These are phyloP conservation scores for Diabrotica undecimpunctata DNA, from an alignment of 1,140 invertebrate genomes.

Conservation along the genomic window DNA sequence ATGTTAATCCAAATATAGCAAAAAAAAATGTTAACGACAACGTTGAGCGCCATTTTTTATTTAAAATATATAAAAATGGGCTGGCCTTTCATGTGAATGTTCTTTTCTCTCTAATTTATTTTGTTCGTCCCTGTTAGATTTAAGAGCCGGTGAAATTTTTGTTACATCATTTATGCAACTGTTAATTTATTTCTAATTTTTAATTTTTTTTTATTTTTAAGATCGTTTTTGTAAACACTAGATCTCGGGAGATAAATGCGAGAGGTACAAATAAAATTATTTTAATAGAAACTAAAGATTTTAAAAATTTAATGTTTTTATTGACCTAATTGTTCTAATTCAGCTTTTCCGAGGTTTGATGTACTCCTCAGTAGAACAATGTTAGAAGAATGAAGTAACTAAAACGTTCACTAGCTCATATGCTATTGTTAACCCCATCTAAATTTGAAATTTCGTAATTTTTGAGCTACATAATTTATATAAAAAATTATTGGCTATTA, in stretches of 20 bases:
- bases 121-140: neutral
- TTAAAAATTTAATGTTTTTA: no score
- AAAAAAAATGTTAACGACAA: conserved; percentile 18
- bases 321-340: no score
- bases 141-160: neutral
- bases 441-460: neutral
- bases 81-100: conserved; percentile 18
- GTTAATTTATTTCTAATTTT: no score
- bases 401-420: neutral
- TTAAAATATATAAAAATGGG: neutral
- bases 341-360: no score
- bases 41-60: conserved; percentile 1
- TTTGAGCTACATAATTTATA: neutral
- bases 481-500: no score
- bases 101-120: conserved; percentile 5
- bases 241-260: no score
- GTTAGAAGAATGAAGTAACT: no score
- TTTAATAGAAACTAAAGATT: no score
- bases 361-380: no score
- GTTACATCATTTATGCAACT: neutral
- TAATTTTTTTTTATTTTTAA: no score
- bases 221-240: no score
- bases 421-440: neutral
- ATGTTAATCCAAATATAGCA: conserved; percentile 3
- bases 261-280: no score